Base-by-base conservation (phyloP, 2,888 invertebrate species). In the Eledona agricola region DNA sequence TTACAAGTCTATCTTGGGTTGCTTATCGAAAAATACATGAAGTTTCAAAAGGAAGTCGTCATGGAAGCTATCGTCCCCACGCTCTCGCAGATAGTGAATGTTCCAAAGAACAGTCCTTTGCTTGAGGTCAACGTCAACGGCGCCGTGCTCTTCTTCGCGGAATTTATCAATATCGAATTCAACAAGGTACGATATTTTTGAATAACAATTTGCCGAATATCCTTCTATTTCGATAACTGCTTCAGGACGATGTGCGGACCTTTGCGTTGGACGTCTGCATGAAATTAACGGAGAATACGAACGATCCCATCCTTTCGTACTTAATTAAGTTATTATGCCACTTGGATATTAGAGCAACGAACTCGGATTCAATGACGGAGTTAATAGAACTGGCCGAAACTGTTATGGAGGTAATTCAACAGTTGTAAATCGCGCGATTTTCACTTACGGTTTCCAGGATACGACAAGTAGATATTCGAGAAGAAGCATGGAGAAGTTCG, bases 21-120 rank as follows among this genome's bases (percentile, higher is more conserved):
- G 3, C 10, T 32, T 1, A 40, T 53, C 6, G 19, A 53, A 15
- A n/a, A 26, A 3, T 40, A 9, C n/a, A 19, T 26, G 5, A 6
- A 10, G 11, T 31, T 5, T 7, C 16, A 19, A 13, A 28, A 28
- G 25, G 38, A 34, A 28, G 25, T 51, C 4, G 12, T 59, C 4
- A 45, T 47, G 23, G 54, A 50, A 13, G 7, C 59, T 6, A 20
- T 59, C 5, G n/a, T 57, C 16, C 50, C 57, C 4, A 51, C 57
- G 12, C 45, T 59, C 10, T 23, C 42, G 1, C 35, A 12, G 23
- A 43, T 59, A 26, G 28, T 37, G 1, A 28, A 49, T 5, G 57
- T 57, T 3, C 52, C 57, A 5, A 50, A 29, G 20, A 43, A 49
- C 3, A 57, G 57, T 20, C 55, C 57, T 19, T 31, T 59, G 23